Base-by-base conservation (phyloP, 2,113 vertebrate species). In the Gymnorhina tibicen region DNA sequence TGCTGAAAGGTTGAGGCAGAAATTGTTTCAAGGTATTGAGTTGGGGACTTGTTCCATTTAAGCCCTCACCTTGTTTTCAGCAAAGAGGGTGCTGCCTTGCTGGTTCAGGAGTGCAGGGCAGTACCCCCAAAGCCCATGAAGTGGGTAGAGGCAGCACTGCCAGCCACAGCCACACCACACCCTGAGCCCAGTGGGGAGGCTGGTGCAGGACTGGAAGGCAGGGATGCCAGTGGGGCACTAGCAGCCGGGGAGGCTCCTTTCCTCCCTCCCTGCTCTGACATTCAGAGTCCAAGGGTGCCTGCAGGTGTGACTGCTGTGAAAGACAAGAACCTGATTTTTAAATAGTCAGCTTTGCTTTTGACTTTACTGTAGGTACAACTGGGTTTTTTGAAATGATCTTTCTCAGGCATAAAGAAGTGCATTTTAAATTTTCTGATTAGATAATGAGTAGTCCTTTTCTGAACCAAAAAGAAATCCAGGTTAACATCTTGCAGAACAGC, bases 401-500 rank as follows among this genome's bases (percentile, higher is more conserved):
- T 80, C 60, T 77, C 16, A 75, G 50, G 60, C 41, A 60, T 39
- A 39, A 88, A 76, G 78, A 69, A 67, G 13, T 60, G 16, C 26
- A 58, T 91, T 86, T 93, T 33, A 75, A 50, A 91, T 92, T 88
- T 94, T 91, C 44, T 92, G 69, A 92, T 92, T 93, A 84, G 88
- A 62, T 91, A 90, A 94, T 84, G 69, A 91, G 44, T 33, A 92
- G 78, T 83, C 55, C 74, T 85, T 89, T 93, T 86, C 88, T 89
- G 66, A 94, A 89, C 73, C 44, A 87, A 72, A 80, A 75, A 67
- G 75, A 86, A 93, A 94, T 92, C 68, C 80, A 93, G 91, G 93
- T 92, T 94, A 95, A 68, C 46, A 50, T 93, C 58, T 87, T 85
- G 74, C n/a, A 89, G 87, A 95, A 52, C 16, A 49, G 73, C 77